Conservation (phyloP, 2,888 invertebrate species). For the Synergus laeviventris region DNA sequence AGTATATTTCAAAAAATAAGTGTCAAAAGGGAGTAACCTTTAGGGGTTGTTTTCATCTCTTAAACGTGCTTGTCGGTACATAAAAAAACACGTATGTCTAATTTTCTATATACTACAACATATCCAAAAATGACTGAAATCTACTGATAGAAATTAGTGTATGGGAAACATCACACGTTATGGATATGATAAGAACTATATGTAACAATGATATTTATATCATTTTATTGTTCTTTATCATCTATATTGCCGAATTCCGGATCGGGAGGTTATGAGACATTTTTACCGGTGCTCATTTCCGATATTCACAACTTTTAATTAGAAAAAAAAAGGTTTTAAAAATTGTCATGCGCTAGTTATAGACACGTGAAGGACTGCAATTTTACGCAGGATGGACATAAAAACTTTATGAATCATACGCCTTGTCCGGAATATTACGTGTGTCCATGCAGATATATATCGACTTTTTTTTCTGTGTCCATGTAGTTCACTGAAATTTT, state of each 20-base stretch:
- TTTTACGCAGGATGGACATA: background rate
- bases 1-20: too few species aligned
- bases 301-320: background rate
- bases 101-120: too few species aligned
- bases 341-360: too few species aligned
- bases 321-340: background rate
- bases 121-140: too few species aligned
- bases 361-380: background rate
- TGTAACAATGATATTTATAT: conserved; percentile 2
- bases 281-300: background rate
- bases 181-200: background rate
- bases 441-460: too few species aligned
- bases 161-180: background rate
- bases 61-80: too few species aligned
- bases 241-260: conserved; percentile 1
- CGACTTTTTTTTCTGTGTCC: too few species aligned
- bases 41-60: too few species aligned
- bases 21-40: too few species aligned
- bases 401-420: conserved; percentile 13
- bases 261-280: background rate
- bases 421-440: too few species aligned
- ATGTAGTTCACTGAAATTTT: too few species aligned
- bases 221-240: conserved; percentile 11
- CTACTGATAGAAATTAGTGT: background rate
- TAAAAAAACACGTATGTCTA: too few species aligned